Conservation (phyloP, 2,113 vertebrate species). For the Cervus canadensis region DNA sequence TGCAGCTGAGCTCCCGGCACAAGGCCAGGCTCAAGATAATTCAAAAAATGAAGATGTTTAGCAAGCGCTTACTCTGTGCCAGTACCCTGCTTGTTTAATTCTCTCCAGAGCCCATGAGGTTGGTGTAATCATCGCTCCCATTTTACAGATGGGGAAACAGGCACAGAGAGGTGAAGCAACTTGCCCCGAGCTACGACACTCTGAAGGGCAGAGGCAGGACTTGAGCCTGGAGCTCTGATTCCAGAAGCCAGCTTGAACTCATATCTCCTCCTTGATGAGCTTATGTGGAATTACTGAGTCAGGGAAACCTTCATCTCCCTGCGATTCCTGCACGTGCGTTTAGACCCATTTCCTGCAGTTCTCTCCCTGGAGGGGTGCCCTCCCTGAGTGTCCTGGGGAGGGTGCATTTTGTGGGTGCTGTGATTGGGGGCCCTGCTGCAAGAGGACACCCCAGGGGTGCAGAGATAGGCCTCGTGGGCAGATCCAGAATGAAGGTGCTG, state of each 20-base stretch:
- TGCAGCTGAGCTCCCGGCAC: not conserved
- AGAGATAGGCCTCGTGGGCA: not conserved
- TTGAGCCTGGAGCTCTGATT: not conserved
- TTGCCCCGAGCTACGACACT: not conserved
- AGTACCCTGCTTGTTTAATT: not conserved
- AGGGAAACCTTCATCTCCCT: not conserved
- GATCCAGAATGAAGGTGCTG: not conserved
- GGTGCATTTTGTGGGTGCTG: not conserved
- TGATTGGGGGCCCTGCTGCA: not conserved
- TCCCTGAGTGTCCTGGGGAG: not conserved
- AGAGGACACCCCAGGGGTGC: not conserved
- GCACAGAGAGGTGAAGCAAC: not conserved
- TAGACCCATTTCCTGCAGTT: not conserved
- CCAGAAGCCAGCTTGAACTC: not conserved
- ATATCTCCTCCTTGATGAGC: rapidly evolving
- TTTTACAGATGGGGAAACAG: not conserved
- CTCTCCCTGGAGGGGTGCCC: not conserved
- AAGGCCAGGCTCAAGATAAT: not conserved
- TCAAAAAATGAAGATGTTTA: not conserved
- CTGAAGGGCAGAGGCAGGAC: not conserved
- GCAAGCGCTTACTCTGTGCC: not conserved
- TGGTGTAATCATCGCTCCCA: not conserved
- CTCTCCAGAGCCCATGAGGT: not conserved
- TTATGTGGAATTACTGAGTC: not conserved
- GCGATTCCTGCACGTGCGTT: not conserved